A percentile compares a stretch with the other conserved stretches of the same genome.
These are phyloP conservation scores for Drosophila formosana DNA, from an alignment of 2,888 invertebrate species.

Conservation along the genomic window DNA sequence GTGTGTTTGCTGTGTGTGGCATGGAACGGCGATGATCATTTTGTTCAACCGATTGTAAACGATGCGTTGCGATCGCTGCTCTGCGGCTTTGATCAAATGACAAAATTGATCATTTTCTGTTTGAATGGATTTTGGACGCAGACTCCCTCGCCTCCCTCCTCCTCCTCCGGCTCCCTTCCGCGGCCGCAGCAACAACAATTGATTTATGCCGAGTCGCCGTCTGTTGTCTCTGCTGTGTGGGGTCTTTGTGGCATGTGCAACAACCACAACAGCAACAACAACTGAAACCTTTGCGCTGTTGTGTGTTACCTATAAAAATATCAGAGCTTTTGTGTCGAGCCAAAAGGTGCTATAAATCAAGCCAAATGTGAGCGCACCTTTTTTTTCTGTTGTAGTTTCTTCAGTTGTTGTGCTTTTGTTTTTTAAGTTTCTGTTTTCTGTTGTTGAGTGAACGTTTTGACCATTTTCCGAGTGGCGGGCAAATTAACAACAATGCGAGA, in stretches of 20 bases:
- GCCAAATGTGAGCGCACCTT: constrained; percentile 74
- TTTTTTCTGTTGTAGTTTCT: constrained; percentile 23
- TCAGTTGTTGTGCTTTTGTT: constrained; percentile 24
- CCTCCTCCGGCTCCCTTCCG: background rate
- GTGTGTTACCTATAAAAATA: constrained; percentile 72
- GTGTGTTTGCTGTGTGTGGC: constrained; percentile 36
- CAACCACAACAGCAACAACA: constrained; percentile 36
- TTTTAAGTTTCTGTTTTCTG: constrained; percentile 5
- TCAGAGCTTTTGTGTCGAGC: constrained; percentile 75
- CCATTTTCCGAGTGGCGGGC: constrained; percentile 46
- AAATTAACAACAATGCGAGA: constrained; percentile 75
- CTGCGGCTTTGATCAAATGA: constrained; percentile 81
- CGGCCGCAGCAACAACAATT: constrained; percentile 62
- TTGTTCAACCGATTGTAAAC: constrained; percentile 80
- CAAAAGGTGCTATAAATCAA: constrained; percentile 79
- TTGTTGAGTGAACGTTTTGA: constrained; percentile 47
- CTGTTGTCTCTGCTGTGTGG: constrained; percentile 60
- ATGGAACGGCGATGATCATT: constrained; percentile 69
- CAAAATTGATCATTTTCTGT: constrained; percentile 82
- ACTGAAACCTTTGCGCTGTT: constrained; percentile 34
- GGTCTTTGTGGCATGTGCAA: constrained; percentile 77
- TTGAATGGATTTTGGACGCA: constrained; percentile 74
- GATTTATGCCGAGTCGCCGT: constrained; percentile 67
- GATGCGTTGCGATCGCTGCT: constrained; percentile 79
- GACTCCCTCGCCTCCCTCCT: background rate